These are phyloP conservation scores for Pocillopora grandis DNA, from an alignment of 92 coral and sea anemone genomes.

Conservation along the genomic window DNA sequence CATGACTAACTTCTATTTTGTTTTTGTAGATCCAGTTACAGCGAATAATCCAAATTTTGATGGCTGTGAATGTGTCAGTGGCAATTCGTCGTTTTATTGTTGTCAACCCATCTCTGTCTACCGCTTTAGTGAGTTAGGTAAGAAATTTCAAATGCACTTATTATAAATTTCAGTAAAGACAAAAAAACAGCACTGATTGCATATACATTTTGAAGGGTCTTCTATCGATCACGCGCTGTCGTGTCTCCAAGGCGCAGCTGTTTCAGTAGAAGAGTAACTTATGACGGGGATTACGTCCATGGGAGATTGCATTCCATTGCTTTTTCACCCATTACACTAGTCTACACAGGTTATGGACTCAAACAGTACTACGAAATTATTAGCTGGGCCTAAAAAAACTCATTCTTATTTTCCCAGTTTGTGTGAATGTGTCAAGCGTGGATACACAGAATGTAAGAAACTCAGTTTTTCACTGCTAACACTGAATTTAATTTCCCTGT, in stretches of 20 bases:
- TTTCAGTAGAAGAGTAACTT: neutral
- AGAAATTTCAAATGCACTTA: neutral
- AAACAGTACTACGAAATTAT: no score
- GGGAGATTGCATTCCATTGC: no score
- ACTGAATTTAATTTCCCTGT: neutral
- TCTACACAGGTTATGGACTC: no score
- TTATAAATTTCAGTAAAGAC: neutral
- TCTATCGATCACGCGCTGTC: neutral
- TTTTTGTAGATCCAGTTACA: neutral
- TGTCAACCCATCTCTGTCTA: conserved; percentile 16
- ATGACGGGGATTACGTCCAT: neutral
- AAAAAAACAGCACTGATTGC: neutral
- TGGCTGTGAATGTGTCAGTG: neutral
- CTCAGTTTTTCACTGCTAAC: neutral
- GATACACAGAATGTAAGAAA: conserved; percentile 19
- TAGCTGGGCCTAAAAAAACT: no score
- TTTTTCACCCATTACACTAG: no score
- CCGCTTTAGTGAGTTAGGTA: conserved; percentile 15
- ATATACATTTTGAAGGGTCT: no score
- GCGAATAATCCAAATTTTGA: neutral
- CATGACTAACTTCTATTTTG: neutral
- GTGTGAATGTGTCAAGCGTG: conserved; percentile 27
- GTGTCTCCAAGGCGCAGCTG: neutral
- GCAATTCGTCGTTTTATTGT: conserved; percentile 21
- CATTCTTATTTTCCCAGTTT: conserved; percentile 8